Percentiles rank a stretch among this genome's conserved stretches.
phyloP scores from a whole-genome alignment of 2,113 vertebrate genomes.

The Petroica traversi region DNA sequence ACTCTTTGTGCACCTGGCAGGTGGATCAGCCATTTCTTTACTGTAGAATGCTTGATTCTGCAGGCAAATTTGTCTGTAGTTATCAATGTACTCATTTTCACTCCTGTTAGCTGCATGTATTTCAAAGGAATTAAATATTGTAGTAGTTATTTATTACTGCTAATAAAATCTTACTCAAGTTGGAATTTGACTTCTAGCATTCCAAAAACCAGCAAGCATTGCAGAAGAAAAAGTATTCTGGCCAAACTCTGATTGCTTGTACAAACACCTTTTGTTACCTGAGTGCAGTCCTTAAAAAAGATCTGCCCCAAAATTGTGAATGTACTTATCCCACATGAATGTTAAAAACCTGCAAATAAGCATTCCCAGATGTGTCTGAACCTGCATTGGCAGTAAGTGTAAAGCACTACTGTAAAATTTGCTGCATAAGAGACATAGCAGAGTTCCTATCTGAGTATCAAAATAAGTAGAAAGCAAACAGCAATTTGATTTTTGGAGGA shows the following conservation, averaged over 20 bases:
- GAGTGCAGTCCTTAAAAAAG: neutral
- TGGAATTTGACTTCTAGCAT: neutral
- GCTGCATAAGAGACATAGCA: neutral
- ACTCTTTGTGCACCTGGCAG: neutral
- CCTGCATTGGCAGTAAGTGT: neutral
- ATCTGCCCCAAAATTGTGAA: neutral
- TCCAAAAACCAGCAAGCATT: neutral
- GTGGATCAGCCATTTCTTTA: neutral
- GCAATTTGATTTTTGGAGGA: neutral
- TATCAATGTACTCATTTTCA: neutral
- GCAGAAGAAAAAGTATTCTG: neutral
- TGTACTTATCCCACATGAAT: neutral
- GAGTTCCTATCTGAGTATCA: neutral
- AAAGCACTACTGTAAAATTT: neutral
- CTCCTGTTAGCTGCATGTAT: neutral
- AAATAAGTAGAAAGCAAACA: neutral
- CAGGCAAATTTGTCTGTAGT: neutral
- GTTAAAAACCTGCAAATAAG: neutral
- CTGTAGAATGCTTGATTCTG: rapidly evolving
- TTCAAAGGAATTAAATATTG: neutral
- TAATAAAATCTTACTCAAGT: neutral
- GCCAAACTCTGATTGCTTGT: neutral
- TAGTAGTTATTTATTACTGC: neutral
- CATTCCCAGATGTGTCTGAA: neutral
- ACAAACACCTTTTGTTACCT: neutral